Evolutionary conservation across 2,888 invertebrate species (phyloP).

Genomic region (Lasius fuliginosus): DNA sequence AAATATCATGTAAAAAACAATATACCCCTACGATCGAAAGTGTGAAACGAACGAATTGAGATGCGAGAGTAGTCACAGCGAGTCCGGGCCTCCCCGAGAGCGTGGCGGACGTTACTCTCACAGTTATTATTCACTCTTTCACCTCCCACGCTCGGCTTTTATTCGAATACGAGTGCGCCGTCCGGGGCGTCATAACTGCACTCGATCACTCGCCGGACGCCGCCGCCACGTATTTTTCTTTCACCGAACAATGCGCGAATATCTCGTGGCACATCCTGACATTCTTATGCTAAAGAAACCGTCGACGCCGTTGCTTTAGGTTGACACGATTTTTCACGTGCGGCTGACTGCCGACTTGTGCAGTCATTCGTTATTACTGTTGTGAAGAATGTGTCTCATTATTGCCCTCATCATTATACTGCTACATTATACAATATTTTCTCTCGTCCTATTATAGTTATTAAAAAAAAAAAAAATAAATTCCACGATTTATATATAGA

Average conservation of each 20-base stretch:
- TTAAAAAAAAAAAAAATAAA: not conserved
- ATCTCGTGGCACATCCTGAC: slow-evolving; percentile 47
- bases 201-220: slow-evolving; percentile 73
- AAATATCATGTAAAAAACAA: slow-evolving; percentile 12
- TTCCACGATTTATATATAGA: not conserved
- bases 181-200: slow-evolving; percentile 76
- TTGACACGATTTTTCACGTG: slow-evolving; percentile 71
- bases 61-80: slow-evolving; percentile 57
- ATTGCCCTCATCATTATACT: not conserved
- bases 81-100: slow-evolving; percentile 63
- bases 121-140: slow-evolving; percentile 77
- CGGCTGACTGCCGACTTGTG: slow-evolving; percentile 66
- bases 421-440: not conserved
- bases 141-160: slow-evolving; percentile 76
- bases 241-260: slow-evolving; percentile 68
- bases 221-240: slow-evolving; percentile 76
- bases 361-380: slow-evolving; percentile 5
- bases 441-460: not conserved
- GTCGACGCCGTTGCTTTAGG: slow-evolving; percentile 65
- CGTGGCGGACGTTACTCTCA: slow-evolving; percentile 72
- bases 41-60: slow-evolving; percentile 65
- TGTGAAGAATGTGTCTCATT: not conserved
- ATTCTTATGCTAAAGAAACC: slow-evolving; percentile 75
- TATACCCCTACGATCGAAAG: slow-evolving; percentile 12
- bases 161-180: slow-evolving; percentile 76